Conservation (phyloP, 2,113 vertebrate species). For the Geococcyx californianus region DNA sequence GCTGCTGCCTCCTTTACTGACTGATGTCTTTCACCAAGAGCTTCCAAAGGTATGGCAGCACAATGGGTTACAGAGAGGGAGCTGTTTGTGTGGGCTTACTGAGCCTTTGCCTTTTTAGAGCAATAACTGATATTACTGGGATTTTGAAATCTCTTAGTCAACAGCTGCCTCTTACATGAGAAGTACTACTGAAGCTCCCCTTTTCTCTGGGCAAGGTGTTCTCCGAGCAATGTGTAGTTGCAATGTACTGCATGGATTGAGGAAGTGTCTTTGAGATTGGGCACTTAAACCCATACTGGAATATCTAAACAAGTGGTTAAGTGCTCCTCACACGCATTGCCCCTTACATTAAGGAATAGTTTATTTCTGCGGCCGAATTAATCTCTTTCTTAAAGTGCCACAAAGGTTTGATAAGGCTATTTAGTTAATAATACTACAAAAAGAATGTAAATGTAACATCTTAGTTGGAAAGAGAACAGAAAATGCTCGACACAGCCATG, state of each 20-base stretch:
- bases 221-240: rapidly evolving
- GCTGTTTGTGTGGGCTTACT: rapidly evolving
- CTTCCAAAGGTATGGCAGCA: neutral
- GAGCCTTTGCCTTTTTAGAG: neutral
- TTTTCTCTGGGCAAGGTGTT: neutral
- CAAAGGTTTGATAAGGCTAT: neutral
- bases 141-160: neutral
- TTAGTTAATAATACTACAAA: neutral
- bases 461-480: neutral
- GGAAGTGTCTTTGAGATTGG: neutral
- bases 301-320: neutral
- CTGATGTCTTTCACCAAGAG: rapidly evolving
- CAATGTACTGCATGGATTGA: neutral
- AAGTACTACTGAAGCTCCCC: rapidly evolving
- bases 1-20: rapidly evolving
- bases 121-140: rapidly evolving
- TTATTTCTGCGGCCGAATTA: neutral
- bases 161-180: neutral
- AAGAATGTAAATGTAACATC: neutral
- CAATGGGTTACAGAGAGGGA: neutral
- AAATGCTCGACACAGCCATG: neutral
- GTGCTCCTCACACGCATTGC: rapidly evolving
- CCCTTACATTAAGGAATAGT: rapidly evolving
- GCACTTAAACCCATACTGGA: neutral
- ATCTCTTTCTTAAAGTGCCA: neutral